A percentile compares a stretch with the other conserved stretches of the same genome.
Conservation (phyloP, 2,113 vertebrate genomes). For the Lipotes vexillifer region DNA sequence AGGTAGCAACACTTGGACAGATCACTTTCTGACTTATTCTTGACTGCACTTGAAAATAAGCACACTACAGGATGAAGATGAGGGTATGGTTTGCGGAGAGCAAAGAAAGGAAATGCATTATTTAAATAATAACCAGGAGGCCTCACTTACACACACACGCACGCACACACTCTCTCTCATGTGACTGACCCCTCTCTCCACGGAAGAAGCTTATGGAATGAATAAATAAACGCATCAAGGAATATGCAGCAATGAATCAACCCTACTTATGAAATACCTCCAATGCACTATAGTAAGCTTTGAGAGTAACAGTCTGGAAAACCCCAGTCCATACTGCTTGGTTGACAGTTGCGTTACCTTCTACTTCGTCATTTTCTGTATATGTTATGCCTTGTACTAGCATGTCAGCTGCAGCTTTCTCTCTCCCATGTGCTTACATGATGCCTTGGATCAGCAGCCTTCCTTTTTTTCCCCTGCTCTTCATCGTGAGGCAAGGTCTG, state of each 20-base stretch:
- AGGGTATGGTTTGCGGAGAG: neutral
- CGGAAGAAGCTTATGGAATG: neutral
- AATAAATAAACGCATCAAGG: neutral
- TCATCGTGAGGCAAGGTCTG: neutral
- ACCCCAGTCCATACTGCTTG: neutral
- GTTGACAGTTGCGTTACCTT: neutral
- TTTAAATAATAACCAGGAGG: neutral
- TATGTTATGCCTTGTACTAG: neutral
- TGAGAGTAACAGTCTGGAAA: neutral
- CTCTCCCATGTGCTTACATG: neutral
- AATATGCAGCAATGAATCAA: neutral
- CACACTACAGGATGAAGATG: neutral
- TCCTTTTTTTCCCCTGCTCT: neutral
- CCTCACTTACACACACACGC: neutral
- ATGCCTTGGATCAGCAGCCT: neutral
- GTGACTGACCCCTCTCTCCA: neutral
- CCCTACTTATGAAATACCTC: neutral
- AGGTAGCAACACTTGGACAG: neutral
- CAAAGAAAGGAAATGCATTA: neutral
- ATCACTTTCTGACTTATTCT: neutral
- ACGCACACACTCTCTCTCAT: neutral
- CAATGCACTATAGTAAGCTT: neutral
- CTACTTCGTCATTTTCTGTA: neutral
- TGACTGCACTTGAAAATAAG: neutral
- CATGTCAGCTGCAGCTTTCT: neutral